Percentiles rank a stretch among this genome's conserved stretches.
phyloP scores from a whole-genome alignment of 1,140 invertebrate genomes.

The Euschistus heros region DNA sequence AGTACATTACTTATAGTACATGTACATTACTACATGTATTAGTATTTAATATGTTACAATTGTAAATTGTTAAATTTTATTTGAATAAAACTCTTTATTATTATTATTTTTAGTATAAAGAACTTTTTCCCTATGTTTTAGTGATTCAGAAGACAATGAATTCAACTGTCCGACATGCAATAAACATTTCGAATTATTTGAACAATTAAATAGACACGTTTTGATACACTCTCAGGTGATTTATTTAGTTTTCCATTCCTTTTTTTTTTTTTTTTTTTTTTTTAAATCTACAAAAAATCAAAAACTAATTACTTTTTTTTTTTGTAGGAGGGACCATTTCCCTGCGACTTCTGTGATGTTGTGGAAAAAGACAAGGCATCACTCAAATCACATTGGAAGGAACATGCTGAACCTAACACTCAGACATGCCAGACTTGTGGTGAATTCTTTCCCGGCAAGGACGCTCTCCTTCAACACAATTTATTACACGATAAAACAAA shows the following conservation, averaged over 20 bases:
- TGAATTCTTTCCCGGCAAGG: conserved; percentile 39
- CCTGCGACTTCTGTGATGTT: conserved; percentile 30
- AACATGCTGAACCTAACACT: conserved; percentile 43
- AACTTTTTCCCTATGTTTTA: neutral
- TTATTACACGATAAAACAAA: conserved; percentile 46
- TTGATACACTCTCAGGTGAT: conserved; percentile 27
- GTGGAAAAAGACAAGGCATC: conserved; percentile 25
- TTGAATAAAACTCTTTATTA: no score
- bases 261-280: neutral
- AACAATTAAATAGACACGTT: conserved; percentile 23
- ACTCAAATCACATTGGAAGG: conserved; percentile 29
- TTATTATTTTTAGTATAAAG: neutral
- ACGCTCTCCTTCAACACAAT: conserved; percentile 43
- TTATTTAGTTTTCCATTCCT: neutral
- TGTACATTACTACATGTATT: no score
- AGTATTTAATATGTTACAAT: no score
- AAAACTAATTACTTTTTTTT: no score
- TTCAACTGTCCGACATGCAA: conserved; percentile 27
- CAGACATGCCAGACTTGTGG: conserved; percentile 44
- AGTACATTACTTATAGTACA: no score
- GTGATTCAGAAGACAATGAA: conserved; percentile 16
- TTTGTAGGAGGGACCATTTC: conserved; percentile 28
- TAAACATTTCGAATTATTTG: conserved; percentile 23
- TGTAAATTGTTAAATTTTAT: no score
- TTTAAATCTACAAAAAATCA: neutral